Conservation (phyloP, 2,888 invertebrate genomes). For the Deroplatys truncata region DNA sequence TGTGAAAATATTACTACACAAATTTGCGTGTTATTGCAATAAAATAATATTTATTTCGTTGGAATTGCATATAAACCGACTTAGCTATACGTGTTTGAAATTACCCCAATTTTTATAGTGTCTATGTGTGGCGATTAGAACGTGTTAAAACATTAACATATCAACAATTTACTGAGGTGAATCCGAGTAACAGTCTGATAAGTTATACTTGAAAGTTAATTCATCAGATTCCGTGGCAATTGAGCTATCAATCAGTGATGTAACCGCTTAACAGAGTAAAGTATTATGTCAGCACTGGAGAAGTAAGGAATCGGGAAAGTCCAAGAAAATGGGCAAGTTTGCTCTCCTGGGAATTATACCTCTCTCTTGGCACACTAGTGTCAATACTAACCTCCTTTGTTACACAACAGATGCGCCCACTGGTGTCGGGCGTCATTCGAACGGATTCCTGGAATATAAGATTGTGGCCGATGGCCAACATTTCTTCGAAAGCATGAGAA, state of each 20-base stretch:
- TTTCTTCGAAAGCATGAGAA: not conserved
- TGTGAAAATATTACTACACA: too few relatives aligned
- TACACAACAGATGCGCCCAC: not conserved
- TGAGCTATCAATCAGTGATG: not conserved
- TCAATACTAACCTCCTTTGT: not conserved
- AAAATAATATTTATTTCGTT: too few relatives aligned
- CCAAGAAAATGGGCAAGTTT: not conserved
- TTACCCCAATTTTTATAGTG: too few relatives aligned
- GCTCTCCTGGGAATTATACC: not conserved
- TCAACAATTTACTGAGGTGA: too few relatives aligned
- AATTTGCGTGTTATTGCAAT: too few relatives aligned
- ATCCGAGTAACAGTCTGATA: too few relatives aligned
- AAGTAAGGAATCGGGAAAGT: not conserved
- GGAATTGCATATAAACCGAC: too few relatives aligned
- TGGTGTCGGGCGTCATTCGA: not conserved
- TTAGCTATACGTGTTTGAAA: too few relatives aligned
- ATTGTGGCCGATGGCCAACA: not conserved
- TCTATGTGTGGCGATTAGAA: too few relatives aligned
- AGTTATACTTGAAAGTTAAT: too few relatives aligned
- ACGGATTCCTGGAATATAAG: not conserved
- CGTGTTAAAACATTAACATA: too few relatives aligned
- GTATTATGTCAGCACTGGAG: not conserved
- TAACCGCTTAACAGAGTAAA: too few relatives aligned
- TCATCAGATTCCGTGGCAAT: not conserved
- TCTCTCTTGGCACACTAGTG: not conserved